Evolutionary conservation across 2,797 vertebrate species (phyloP).

Genomic region (Tolypeutes matacus): DNA sequence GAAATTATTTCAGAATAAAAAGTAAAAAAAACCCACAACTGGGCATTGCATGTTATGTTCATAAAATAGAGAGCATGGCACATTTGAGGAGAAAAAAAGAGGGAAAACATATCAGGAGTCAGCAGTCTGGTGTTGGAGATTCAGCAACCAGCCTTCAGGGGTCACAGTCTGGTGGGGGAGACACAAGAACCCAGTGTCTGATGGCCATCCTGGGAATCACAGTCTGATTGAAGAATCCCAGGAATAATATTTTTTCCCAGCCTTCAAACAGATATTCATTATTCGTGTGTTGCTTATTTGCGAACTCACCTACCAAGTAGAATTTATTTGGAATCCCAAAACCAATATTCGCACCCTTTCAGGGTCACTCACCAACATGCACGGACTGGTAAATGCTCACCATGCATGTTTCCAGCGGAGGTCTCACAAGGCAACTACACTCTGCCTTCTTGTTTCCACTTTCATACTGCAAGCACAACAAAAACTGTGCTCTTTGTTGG

Average conservation of each 20-base stretch:
- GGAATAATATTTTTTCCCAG: not conserved
- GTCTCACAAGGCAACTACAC: too few relatives aligned
- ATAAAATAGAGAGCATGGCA: conserved; percentile 26
- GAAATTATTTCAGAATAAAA: conserved; percentile 46
- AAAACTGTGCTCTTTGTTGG: too few relatives aligned
- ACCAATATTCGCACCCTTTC: too few relatives aligned
- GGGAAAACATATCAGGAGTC: not conserved
- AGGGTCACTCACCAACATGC: too few relatives aligned
- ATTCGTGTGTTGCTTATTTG: too few relatives aligned
- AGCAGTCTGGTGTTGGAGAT: not conserved
- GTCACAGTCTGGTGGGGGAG: not conserved
- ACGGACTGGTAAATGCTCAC: too few relatives aligned
- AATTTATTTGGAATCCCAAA: too few relatives aligned
- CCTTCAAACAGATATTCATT: not conserved
- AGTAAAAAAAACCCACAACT: not conserved
- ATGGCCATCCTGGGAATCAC: not conserved
- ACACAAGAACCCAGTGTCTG: not conserved
- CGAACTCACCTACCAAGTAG: too few relatives aligned
- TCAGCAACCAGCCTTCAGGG: not conserved
- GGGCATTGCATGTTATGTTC: not conserved
- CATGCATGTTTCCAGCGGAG: too few relatives aligned
- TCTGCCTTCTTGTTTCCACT: too few relatives aligned
- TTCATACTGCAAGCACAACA: too few relatives aligned
- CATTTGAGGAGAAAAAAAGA: not conserved
- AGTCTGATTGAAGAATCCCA: not conserved